phyloP scores from a whole-genome alignment of 2,113 vertebrate species.

The Tursiops truncatus region DNA sequence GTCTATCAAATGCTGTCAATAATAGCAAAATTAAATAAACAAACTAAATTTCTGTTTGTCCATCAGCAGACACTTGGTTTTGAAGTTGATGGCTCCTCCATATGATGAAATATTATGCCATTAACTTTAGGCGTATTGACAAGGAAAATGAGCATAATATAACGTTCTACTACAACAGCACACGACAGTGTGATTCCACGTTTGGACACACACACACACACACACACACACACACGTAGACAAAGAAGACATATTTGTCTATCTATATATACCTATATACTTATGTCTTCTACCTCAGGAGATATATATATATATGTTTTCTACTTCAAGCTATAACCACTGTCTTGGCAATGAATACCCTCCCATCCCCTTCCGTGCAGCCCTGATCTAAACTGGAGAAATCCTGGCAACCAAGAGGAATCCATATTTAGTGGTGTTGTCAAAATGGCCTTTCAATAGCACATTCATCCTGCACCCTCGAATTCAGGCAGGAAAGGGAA shows the following conservation, averaged over 20 bases:
- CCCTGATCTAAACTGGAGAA: slow-evolving; percentile 4
- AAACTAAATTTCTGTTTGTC: too few relatives aligned
- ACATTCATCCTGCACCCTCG: neutral
- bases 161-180: fast-evolving
- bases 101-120: fast-evolving
- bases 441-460: neutral
- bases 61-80: neutral
- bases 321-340: neutral
- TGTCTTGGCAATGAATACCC: neutral
- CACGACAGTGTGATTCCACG: neutral
- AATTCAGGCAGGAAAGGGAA: neutral
- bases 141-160: neutral
- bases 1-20: neutral
- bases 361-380: neutral
- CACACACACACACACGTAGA: neutral
- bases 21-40: neutral
- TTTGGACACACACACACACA: neutral
- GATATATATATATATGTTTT: neutral
- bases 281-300: neutral
- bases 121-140: too few relatives aligned
- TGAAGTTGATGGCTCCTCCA: neutral
- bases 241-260: neutral
- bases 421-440: neutral
- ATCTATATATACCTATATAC: neutral
- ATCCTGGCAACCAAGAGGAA: neutral